Evolutionary conservation across 1,140 invertebrate species (phyloP), one percentile per base, ranked within the genome.

Genomic region (Brachionus sp.): DNA sequence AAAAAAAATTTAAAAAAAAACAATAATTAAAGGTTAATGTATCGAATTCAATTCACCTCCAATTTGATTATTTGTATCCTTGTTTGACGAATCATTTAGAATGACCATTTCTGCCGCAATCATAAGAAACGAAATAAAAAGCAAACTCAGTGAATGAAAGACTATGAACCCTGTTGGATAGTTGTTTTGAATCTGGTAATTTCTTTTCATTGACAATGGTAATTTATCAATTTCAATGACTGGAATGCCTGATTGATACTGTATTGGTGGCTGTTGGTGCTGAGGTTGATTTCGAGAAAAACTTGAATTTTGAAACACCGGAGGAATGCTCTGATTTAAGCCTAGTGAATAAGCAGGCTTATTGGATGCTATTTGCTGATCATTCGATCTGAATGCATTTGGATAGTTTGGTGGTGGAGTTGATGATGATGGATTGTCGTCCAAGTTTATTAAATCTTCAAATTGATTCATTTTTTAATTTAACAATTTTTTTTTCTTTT

Each of bases 71-170:
- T 44, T 35, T 4, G 23, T 12, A 5, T 75, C 42, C n/a, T 5
- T 37, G 6, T 70, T 16, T 44, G 39, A 46, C 13, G 70, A 19
- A 46, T 46, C 13, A 75, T 25, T 44, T 10, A 75, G 25, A 75
- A 75, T 25, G 46, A 46, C 10, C 9, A 75, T 75, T 25, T 75
- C 70, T 13, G 42, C 12, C 9, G 42, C 12, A 12, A 75, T 25
- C 42, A 46, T 46, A 12, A 23, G 19, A 25, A 75, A 46, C 16
- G 39, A 19, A 46, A 75, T 5, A 25, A 75, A 25, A 4, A 75
- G 19, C 25, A 75, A 46, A 29, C 37, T 46, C 44, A 75, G 13
- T 46, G 70, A 75, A 50, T 75, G 70, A 75, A 75, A 75, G 13
- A 75, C 13, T 46, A 75, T 23, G 23, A 35, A 75, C 25, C 39